A percentile compares a stretch with the other conserved stretches of the same genome.
Evolutionary conservation across 2,113 vertebrate genomes (phyloP).

Genomic region (Alligator sinensis): DNA sequence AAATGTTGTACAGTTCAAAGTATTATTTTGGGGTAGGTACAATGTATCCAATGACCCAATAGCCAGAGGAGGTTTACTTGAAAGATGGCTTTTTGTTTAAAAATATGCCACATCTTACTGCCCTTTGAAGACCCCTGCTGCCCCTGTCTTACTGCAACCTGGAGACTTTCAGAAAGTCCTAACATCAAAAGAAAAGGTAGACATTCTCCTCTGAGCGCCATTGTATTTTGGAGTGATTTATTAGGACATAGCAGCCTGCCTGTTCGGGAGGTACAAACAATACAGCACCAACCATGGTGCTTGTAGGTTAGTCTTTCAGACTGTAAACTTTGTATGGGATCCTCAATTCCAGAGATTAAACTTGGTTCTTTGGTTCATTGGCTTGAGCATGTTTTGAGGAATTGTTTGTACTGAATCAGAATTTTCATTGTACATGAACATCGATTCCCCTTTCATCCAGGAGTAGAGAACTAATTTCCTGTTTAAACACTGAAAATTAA

Average conservation of each 20-base stretch:
- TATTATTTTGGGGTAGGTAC: background rate
- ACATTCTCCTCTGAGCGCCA: background rate
- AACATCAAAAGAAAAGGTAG: constrained; percentile 29
- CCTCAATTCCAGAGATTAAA: background rate
- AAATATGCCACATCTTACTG: constrained; percentile 6
- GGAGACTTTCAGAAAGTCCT: constrained; percentile 32
- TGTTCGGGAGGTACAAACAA: constrained; percentile 66
- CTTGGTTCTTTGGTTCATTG: background rate
- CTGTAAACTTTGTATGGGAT: constrained; percentile 21
- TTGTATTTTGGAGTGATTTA: constrained; percentile 67
- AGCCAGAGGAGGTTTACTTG: background rate
- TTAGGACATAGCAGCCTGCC: constrained; percentile 30
- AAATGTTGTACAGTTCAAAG: background rate
- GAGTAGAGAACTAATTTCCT: background rate
- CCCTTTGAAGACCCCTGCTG: constrained; percentile 27
- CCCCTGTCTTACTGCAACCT: constrained; percentile 35
- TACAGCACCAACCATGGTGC: background rate
- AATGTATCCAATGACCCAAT: background rate
- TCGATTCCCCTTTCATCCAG: constrained; percentile 18
- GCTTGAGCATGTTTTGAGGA: constrained; percentile 8
- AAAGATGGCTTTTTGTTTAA: constrained; percentile 10
- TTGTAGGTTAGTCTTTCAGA: constrained; percentile 46
- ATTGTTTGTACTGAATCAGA: background rate
- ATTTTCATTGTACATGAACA: background rate
- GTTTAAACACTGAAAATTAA: background rate